phyloP scores from a whole-genome alignment of 2,113 vertebrate species.

The Callopanchax toddi region DNA sequence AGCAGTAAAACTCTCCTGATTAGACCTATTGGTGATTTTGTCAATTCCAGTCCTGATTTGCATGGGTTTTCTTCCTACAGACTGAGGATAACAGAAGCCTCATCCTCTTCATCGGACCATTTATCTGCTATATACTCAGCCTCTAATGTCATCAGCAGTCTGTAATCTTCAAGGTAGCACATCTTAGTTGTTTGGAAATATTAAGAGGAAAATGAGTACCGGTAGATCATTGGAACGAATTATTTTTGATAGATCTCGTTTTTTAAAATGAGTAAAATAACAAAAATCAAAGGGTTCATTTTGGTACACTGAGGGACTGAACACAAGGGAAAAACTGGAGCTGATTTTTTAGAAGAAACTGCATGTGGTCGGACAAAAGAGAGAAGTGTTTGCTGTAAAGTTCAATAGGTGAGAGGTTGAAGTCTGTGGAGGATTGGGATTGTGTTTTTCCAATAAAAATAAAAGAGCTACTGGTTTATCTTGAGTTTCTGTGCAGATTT shows the following conservation, averaged over 20 bases:
- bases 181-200: neutral
- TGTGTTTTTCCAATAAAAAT: no score
- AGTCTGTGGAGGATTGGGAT: no score
- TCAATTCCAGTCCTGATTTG: slow-evolving; percentile 70
- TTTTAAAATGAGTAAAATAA: neutral
- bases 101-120: slow-evolving; percentile 57
- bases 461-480: neutral
- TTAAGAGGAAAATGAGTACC: neutral
- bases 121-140: slow-evolving; percentile 64
- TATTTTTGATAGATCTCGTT: neutral
- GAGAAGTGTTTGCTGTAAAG: no score
- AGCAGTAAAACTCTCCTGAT: slow-evolving; percentile 57
- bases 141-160: slow-evolving; percentile 54
- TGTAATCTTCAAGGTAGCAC: slow-evolving; percentile 25
- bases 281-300: neutral
- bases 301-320: no score
- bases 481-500: neutral
- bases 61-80: slow-evolving; percentile 61
- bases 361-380: no score
- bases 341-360: no score
- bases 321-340: no score
- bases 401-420: no score
- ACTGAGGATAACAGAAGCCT: slow-evolving; percentile 60
- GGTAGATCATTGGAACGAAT: neutral
- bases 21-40: slow-evolving; percentile 50